Evolutionary conservation across 2,888 invertebrate genomes (phyloP).

Genomic region (Ctena decussata): DNA sequence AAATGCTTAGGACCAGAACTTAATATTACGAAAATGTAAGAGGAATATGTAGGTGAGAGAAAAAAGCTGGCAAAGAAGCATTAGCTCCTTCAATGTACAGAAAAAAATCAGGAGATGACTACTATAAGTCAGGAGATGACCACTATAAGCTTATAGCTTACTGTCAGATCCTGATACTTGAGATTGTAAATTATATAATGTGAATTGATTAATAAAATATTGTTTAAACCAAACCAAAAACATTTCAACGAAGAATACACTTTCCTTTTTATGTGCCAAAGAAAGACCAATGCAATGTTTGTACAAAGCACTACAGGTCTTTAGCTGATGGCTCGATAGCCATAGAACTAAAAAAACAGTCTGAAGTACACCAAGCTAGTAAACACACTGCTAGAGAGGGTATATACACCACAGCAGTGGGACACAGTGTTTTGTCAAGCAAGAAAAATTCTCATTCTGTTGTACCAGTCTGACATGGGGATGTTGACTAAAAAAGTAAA

Average conservation of each 20-base stretch:
- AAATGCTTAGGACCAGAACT: slow-evolving; percentile 38
- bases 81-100: slow-evolving; percentile 37
- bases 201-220: no score
- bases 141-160: no score
- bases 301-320: slow-evolving; percentile 35
- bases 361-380: slow-evolving; percentile 23
- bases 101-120: no score
- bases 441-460: slow-evolving; percentile 34
- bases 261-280: slow-evolving; percentile 53
- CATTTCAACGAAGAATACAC: slow-evolving; percentile 44
- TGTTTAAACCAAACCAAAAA: no score
- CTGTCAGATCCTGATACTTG: no score
- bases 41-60: slow-evolving; percentile 36
- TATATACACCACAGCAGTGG: slow-evolving; percentile 43
- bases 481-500: slow-evolving; percentile 9
- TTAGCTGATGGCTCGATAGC: neutral
- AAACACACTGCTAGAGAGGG: slow-evolving; percentile 38
- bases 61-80: slow-evolving; percentile 5
- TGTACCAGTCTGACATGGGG: slow-evolving; percentile 23
- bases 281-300: slow-evolving; percentile 55
- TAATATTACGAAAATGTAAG: slow-evolving; percentile 43
- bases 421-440: slow-evolving; percentile 36
- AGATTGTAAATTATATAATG: no score
- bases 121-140: no score
- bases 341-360: slow-evolving; percentile 5